Evolutionary conservation across 2,113 vertebrate species (phyloP), one percentile per base, ranked within the genome.

Genomic region (Sardina pilchardus): DNA sequence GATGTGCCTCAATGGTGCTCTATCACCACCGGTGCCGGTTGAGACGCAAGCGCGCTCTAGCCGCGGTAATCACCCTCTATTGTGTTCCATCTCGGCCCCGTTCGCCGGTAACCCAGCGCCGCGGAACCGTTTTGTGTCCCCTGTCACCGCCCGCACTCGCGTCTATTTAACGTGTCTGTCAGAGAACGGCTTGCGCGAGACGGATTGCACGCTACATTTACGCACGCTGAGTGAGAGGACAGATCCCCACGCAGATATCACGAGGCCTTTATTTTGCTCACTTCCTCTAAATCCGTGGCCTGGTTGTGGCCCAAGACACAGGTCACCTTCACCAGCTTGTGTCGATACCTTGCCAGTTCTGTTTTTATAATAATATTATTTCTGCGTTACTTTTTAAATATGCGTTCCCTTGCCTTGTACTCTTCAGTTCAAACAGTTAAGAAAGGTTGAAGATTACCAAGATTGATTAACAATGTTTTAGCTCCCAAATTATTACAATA

Each of bases 51-150:
- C 50, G 50, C 39, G 67, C 71, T 44, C 44, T 17, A 81, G 34
- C 42, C 71, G 59, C 53, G 44, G 39, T 85, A 87, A 87, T 89
- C 86, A 87, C 83, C 82, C 67, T 1, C 84, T 48, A 87, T 89
- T 89, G 88, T 89, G 84, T 48, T 78, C 63, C 82, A 4, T 43
- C 50, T 14, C 75, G 26, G 34, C 10, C 47, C 42, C 19, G 30
- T 84, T 84, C 47, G 24, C 43, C 83, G 75, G 71, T 78, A 78
- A 78, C 71, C 71, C 59, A 75, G 71, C 82, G 44, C 81, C 42
- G 71, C 36, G 56, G 30, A 59, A 80, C 19, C 47, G 80, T 83
- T 86, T 89, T 85, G 83, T 85, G 81, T 44, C 47, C 80, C 85
- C 85, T 85, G 56, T 87, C 88, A 81, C 34, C 56, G 75, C 81